Base-by-base conservation (phyloP, 2,797 vertebrate genomes). In the Clarias fuscus region DNA sequence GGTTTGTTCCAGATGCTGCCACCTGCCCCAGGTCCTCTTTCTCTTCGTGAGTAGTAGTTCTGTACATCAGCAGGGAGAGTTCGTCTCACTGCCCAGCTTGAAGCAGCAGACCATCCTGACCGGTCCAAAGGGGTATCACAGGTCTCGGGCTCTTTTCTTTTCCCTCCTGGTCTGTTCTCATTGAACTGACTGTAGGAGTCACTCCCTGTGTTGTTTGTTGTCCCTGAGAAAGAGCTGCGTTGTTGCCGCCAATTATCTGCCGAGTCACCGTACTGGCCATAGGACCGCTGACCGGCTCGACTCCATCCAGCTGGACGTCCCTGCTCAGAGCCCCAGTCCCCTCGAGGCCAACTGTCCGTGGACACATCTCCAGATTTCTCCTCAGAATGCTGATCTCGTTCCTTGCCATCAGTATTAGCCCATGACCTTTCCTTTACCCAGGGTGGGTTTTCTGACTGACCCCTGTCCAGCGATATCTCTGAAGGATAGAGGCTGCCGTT, bases 31-130 rank as follows among this genome's bases (percentile, higher is more conserved):
- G 95, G 92, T 37, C 89, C 95, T 88, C 97, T 93, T 84, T 97
- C 98, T 85, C 97, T 96, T 91, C 98, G 97, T 0, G 97, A 99
- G 85, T 99, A 99, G 89, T 99, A 99, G 90, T 97, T 98, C 92
- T 98, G 98, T 40, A 99, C 98, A 88, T 99, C 98, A 27, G 98
- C 98, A n/a, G 98, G 98, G 0, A 99, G 94, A 13, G 97, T 98
- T 91, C 96, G 97, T 88, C 98, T 96, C 37, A 99, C 97, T 4
- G 98, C 98, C 98, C 98, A 99, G 90, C 97, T 99, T 78, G 98
- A 99, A 0, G 97, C 98, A 3, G 97, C 97, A 0, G 98, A 98
- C 98, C 98, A 99, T n/a, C 98, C 98, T 0, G 98, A 99, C 6
- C 98, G 95, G 92, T 99, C 98, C 22, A 96, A 90, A 24, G 96